Base-by-base conservation (phyloP, 2,888 invertebrate species). In the Agelastica alni region DNA sequence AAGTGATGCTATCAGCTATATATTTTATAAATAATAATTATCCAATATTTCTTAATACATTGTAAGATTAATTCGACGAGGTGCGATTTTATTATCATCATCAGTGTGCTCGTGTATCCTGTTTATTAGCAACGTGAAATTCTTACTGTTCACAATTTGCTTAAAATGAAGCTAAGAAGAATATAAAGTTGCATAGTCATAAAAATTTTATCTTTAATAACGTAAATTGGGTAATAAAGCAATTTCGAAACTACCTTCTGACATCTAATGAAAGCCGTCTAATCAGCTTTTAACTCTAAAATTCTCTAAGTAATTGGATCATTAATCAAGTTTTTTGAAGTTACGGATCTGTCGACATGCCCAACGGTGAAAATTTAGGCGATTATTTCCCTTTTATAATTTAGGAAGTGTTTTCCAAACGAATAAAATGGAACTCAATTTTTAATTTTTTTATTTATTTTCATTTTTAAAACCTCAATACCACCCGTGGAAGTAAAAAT, bases 261-360 rank as follows among this genome's bases (percentile, higher is more conserved):
- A n/a, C 34, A 12, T 10, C 47, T 48, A 48, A 48, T 48, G 31
- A 48, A 48, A 10, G 17, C 31, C 47, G 10, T 31, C 39, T 48
- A 37, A 48, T 48, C 18, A 16, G 7, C 39, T 34, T 48, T 48
- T 39, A 48, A 48, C 47, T 48, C 47, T 48, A 37, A 48, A 48
- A 48, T 48, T 37, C 47, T 48, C 18, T 30, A 48, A 48, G 47
- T 48, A 39, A 48, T 48, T 48, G 39, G 30, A 48, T 48, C 47
- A 48, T 48, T 39, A 48, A 48, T 48, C 47, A 48, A 48, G 26
- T 12, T 28, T 28, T 22, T 22, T 14, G 36, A 46, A 47, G 47
- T 37, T 36, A 4, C 28, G 14, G 18, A 47, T 34, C 10, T 47
- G 47, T 37, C 47, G 47, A 48, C 39, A 18, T 39, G 26, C 39